Base-by-base conservation (phyloP, 2,113 vertebrate species). In the Bujurquina vittata region DNA sequence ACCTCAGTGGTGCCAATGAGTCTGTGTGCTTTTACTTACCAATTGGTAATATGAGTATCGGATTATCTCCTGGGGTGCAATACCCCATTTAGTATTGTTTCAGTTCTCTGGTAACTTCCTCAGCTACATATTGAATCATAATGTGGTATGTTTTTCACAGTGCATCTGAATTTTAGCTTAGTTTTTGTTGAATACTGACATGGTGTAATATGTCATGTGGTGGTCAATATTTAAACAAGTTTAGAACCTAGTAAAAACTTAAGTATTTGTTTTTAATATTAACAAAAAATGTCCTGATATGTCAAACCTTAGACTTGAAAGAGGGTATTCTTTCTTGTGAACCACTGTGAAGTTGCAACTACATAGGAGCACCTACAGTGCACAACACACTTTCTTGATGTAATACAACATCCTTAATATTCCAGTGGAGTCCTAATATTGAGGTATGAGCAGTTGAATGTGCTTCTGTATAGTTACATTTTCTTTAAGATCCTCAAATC, bases 351-450 rank as follows among this genome's bases (percentile, higher is more conserved):
- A 46, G 37, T 26, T 46, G 62, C 37, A 81, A 37, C 40, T 78
- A 62, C 2, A 56, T 46, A 56, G 40, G 62, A 14, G 58, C 1
- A 55, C 15, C 5, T 17, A 46, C 15, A 7, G 75, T 77, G 52
- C 76, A 54, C 74, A 87, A 52, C 60, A 76, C n/a, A 49, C 33
- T 3, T 57, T 52, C 1, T 7, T 54, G 3, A 46, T 62, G 40
- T 84, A 46, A 83, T 81, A 46, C 29, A n/a, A 43, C 7, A 23
- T 54, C 52, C 55, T 58, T 54, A 57, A 75, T 80, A 77, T 80
- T 77, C 81, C 72, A 78, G 65, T 46, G 62, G 75, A 85, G 54
- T 67, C 78, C 52, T 85, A 59, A 74, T 9, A 63, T 56, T 43
- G 18, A 77, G 65, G 63, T 26, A 20, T 22, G 15, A 11, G 33